Evolutionary conservation across 2,797 vertebrate genomes (phyloP).

Genomic region (Tachyglossus aculeatus): DNA sequence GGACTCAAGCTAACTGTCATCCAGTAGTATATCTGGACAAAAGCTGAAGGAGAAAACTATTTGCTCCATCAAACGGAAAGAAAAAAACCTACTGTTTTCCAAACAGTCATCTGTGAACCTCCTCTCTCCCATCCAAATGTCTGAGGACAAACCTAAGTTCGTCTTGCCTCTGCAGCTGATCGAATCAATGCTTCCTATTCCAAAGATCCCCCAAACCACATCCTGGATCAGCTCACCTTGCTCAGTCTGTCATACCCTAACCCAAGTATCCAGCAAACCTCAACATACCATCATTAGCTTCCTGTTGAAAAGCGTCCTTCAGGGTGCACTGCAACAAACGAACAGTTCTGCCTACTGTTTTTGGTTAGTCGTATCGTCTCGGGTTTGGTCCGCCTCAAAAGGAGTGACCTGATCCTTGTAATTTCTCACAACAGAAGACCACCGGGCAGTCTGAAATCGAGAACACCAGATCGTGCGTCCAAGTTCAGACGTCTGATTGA

Average conservation of each 20-base stretch:
- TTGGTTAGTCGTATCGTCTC: too few relatives aligned
- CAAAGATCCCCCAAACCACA: conserved; percentile 12
- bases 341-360: conserved; percentile 22
- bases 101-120: too few relatives aligned
- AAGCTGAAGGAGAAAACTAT: too few relatives aligned
- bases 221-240: conserved; percentile 42
- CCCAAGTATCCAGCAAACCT: conserved; percentile 31
- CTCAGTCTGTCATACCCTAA: conserved; percentile 18
- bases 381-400: conserved; percentile 56
- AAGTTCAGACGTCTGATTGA: conserved; percentile 66
- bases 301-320: conserved; percentile 44
- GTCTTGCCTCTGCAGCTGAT: neutral
- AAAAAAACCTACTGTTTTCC: too few relatives aligned
- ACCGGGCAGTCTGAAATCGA: conserved; percentile 57
- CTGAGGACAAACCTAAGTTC: conserved; percentile 2
- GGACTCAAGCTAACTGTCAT: too few relatives aligned
- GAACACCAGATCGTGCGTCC: conserved; percentile 46
- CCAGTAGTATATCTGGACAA: too few relatives aligned
- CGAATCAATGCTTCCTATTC: conserved; percentile 1
- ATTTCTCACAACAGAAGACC: conserved; percentile 60
- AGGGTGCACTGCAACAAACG: conserved; percentile 35
- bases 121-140: conserved; percentile 8
- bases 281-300: conserved; percentile 42
- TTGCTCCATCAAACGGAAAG: conserved; percentile 7
- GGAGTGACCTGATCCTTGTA: conserved; percentile 57